These are phyloP conservation scores for Nycteola revayana DNA, from an alignment of 2,888 invertebrate genomes.

Conservation along the genomic window DNA sequence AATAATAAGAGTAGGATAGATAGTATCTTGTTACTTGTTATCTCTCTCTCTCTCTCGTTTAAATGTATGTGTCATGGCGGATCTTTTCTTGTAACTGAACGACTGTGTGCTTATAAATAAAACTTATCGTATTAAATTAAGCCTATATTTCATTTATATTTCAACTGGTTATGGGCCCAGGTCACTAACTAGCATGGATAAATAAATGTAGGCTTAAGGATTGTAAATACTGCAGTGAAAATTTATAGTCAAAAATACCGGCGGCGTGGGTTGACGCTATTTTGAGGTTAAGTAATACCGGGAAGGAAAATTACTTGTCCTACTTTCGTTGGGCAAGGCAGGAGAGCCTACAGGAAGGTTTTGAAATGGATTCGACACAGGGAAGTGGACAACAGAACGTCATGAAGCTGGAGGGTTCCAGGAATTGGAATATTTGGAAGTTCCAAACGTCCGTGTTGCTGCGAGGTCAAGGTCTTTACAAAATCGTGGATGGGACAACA, in stretches of 20 bases:
- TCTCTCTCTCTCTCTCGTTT: constrained; percentile 1
- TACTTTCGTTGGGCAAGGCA: not conserved
- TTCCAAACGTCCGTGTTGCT: constrained; percentile 4
- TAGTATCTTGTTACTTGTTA: constrained; percentile 2
- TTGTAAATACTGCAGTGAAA: not conserved
- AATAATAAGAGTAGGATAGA: constrained; percentile 1
- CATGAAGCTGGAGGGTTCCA: constrained; percentile 2
- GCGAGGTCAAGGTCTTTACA: constrained; percentile 7
- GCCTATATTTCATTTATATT: not conserved
- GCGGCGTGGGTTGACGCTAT: not conserved
- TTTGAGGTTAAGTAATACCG: not conserved
- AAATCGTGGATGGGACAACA: constrained; percentile 2
- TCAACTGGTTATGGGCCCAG: constrained; percentile 1
- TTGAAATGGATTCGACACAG: constrained; percentile 1
- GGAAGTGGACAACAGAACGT: not conserved
- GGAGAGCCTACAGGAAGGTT: not conserved
- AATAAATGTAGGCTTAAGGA: not conserved
- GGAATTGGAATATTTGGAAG: constrained; percentile 6
- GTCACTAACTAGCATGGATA: not conserved
- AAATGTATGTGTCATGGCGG: constrained; percentile 1
- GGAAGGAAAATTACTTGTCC: constrained; percentile 2
- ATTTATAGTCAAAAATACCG: not conserved
- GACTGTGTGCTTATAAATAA: not conserved
- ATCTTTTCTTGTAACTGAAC: constrained; percentile 1
- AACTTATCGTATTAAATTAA: too few species aligned